These are phyloP conservation scores for Thumatha senex DNA, from an alignment of 2,888 invertebrate species.

Conservation along the genomic window DNA sequence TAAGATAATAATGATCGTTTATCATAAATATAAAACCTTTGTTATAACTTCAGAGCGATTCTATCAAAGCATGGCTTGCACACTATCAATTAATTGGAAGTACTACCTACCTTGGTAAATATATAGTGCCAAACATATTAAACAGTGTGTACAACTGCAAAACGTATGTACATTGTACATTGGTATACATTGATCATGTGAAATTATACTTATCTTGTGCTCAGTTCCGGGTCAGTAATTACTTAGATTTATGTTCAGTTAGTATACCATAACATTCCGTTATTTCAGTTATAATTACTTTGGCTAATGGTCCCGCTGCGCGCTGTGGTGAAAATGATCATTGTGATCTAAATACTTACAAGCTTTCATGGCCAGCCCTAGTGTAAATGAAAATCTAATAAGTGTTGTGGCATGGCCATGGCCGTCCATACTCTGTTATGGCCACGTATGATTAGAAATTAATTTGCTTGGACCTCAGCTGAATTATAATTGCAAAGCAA, in stretches of 20 bases:
- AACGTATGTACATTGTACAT: too few species aligned
- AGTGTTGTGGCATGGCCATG: constrained; percentile 37
- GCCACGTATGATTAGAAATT: constrained; percentile 49
- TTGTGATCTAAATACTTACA: constrained; percentile 20
- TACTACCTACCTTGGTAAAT: too few species aligned
- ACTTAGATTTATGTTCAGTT: constrained; percentile 11
- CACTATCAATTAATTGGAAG: too few species aligned
- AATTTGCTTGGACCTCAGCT: constrained; percentile 13
- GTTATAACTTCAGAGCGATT: too few species aligned
- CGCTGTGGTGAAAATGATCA: constrained; percentile 8
- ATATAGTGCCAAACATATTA: too few species aligned
- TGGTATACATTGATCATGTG: background rate
- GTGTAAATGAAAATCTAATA: constrained; percentile 44
- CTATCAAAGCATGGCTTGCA: too few species aligned
- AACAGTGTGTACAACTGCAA: too few species aligned
- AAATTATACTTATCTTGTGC: background rate
- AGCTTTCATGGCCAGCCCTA: constrained; percentile 20
- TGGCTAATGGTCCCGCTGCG: constrained; percentile 3
- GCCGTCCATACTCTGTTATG: constrained; percentile 34
- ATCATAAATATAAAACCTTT: too few species aligned
- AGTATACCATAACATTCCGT: constrained; percentile 5
- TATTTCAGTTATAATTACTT: constrained; percentile 15
- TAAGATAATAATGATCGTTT: too few species aligned
- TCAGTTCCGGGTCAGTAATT: constrained; percentile 2
- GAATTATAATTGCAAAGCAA: constrained; percentile 35